Evolutionary conservation across 1,140 invertebrate species (phyloP), one percentile per base, ranked within the genome.

Genomic region (Scaptomyza graminum): DNA sequence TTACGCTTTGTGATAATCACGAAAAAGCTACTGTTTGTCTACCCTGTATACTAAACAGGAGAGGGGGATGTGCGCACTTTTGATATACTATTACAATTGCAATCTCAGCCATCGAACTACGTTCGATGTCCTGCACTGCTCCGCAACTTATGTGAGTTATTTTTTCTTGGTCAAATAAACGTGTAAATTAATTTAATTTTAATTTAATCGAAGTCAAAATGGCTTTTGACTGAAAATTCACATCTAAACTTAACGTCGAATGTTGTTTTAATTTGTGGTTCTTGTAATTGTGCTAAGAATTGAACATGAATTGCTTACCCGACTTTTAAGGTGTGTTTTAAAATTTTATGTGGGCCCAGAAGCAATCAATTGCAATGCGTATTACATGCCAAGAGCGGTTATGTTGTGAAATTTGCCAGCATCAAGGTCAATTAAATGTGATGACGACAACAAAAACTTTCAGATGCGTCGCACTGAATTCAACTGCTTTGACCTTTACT

Each of bases 331-430:
- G 69, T 55, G 63, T 63, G 63, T 67, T 43, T 67, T 43, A 72
- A 60, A 72, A 60, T 52, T 54, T 39, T 28, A 70, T 57, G 65
- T 51, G 41, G 34, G n/a, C 15, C 12, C 44, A 68, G 72, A 65
- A 74, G 72, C 62, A 59, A 43, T 62, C 44, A 57, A 72, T 51
- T 87, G 75, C 82, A 87, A 49, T 47, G 59, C 57, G 71, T 78
- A 64, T 70, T 87, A 83, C 82, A 87, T 88, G 78, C 79, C 78
- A 84, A 74, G 62, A 62, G 64, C 59, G 41, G 54, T 55, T 69
- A 59, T 76, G 31, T 84, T 74, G 78, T 87, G 82, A 85, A 85
- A 85, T 85, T 85, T 87, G 59, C 64, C 60, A 63, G 49, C 60
- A 73, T 73, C 78, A 87, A 87, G 83, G 82, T 70, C 74, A 52